Base-by-base conservation (phyloP, 2,888 invertebrate genomes). In the Anticlea derivata region DNA sequence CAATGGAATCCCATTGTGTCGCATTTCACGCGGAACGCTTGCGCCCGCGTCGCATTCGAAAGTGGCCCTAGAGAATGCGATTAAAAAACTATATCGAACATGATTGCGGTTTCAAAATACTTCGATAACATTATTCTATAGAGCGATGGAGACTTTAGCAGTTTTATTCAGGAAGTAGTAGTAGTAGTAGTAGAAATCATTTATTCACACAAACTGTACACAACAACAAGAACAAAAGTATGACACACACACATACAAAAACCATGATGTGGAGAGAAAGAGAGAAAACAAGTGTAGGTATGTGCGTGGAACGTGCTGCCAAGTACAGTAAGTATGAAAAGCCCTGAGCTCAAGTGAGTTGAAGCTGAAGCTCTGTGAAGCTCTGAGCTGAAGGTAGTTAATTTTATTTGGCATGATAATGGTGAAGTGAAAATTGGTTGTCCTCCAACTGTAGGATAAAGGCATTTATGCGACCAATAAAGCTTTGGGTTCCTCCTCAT, bases 1-100 rank as follows among this genome's bases (percentile, higher is more conserved):
- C 72, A 80, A 81, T 83, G 83, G 83, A 64, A 67, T 70, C 60
- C 70, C 65, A 77, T 82, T 83, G 83, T 81, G 78, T 74, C 67
- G 73, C 73, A 74, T 80, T 83, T 85, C 83, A 85, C 80, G 82
- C 76, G 63, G 54, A 65, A 61, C 63, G 68, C 61, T 68, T 61
- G 70, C 70, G 72, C 67, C 56, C 43, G 71, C 70, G 66, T 57
- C 70, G 66, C 58, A 56, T 65, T 77, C 68, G 74, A 77, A 78
- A 78, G 75, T 67, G 67, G 67, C 70, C 66, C 70, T 67, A 64
- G 64, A 69, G 73, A 77, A 78, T 77, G 72, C 71, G 67, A 76
- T 73, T 61, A 67, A 75, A 77, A 71, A 74, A 71, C 60, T 61
- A 67, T 68, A 66, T 56, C 58, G 60, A 66, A 67, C 68, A 62